These are phyloP conservation scores for Neotragus moschatus DNA, from an alignment of 2,113 vertebrate species.

Conservation along the genomic window DNA sequence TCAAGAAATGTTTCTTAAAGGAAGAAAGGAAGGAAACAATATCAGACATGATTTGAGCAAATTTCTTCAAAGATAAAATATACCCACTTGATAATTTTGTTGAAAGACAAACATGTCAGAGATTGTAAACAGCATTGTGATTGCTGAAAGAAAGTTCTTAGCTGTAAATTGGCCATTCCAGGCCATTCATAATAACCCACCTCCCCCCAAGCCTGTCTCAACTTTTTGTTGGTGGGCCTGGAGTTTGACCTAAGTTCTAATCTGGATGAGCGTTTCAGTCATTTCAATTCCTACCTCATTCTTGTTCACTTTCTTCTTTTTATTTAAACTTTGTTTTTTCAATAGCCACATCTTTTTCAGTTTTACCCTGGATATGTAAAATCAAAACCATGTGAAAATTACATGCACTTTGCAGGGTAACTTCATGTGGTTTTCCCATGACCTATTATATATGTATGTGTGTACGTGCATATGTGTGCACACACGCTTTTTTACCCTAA, in stretches of 20 bases:
- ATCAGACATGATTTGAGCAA: neutral
- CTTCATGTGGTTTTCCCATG: neutral
- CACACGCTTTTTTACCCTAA: neutral
- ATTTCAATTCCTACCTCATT: neutral
- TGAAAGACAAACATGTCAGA: neutral
- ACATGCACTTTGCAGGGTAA: neutral
- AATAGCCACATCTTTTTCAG: neutral
- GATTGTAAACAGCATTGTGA: neutral
- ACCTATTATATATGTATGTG: neutral
- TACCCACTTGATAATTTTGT: neutral
- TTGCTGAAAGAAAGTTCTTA: neutral
- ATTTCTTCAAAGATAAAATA: neutral
- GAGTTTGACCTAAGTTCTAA: neutral
- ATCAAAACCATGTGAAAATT: neutral
- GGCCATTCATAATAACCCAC: neutral
- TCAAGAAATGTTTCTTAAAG: neutral
- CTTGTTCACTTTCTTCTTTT: neutral
- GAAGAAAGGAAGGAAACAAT: neutral
- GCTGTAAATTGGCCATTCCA: neutral
- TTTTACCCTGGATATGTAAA: neutral
- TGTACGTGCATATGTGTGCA: accelerated
- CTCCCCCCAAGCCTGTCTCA: neutral
- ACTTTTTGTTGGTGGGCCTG: neutral
- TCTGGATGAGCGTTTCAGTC: neutral
- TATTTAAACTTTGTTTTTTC: neutral